Conservation (phyloP, 2,113 vertebrate species). For the Brevimyrus niger region DNA sequence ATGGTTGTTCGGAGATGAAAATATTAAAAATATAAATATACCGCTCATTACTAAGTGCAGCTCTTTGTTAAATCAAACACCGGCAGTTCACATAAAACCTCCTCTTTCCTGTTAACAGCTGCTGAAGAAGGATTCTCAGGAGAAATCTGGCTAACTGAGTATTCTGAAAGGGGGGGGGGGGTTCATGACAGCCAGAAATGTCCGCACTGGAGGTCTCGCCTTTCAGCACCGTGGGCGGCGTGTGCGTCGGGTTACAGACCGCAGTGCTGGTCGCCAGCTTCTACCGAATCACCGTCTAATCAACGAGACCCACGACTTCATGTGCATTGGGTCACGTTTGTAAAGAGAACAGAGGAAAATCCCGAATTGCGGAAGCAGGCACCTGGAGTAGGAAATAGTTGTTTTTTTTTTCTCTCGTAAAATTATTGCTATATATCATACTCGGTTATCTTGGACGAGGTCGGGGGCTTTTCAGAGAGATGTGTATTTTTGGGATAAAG, state of each 20-base stretch:
- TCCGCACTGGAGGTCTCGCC: neutral
- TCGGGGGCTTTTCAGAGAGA: neutral
- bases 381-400: neutral
- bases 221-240: neutral
- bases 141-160: neutral
- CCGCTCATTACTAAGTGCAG: neutral
- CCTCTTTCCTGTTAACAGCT: neutral
- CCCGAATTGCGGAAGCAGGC: too few relatives aligned
- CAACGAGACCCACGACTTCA: neutral
- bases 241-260: neutral
- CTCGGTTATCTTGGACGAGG: neutral
- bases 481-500: neutral
- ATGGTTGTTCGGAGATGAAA: neutral
- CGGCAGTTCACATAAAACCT: neutral
- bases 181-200: neutral
- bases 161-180: neutral
- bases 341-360: neutral
- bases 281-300: neutral
- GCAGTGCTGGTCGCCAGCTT: neutral
- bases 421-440: neutral
- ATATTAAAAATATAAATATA: neutral
- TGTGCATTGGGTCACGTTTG: neutral
- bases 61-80: neutral
- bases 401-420: neutral
- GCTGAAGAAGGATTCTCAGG: neutral